phyloP scores from a whole-genome alignment of 2,113 vertebrate species.

The human (Homo sapiens) region GRCh38 chr2:184004001-184004500 shows the following conservation, averaged over 20 bases:
- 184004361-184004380: not conserved
- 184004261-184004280: not conserved
- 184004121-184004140: not conserved
- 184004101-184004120: not conserved
- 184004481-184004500: not conserved
- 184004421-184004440: not conserved
- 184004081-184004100: not conserved
- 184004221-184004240: not conserved
- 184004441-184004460: not conserved
- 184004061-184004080: not conserved
- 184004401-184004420: not conserved
- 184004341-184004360: not conserved
- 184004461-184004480: not conserved
- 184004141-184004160: not conserved
- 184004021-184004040: not conserved
- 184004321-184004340: not conserved
- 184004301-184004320: conserved; percentile 18
- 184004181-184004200: not conserved
- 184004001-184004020: not conserved
- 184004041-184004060: not conserved
- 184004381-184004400: not conserved
- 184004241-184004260: not conserved
- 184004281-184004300: not conserved
- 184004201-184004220: not conserved
- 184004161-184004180: not conserved